Evolutionary conservation across 2,888 invertebrate species (phyloP).

Genomic region (Ctenicera cuprea): DNA sequence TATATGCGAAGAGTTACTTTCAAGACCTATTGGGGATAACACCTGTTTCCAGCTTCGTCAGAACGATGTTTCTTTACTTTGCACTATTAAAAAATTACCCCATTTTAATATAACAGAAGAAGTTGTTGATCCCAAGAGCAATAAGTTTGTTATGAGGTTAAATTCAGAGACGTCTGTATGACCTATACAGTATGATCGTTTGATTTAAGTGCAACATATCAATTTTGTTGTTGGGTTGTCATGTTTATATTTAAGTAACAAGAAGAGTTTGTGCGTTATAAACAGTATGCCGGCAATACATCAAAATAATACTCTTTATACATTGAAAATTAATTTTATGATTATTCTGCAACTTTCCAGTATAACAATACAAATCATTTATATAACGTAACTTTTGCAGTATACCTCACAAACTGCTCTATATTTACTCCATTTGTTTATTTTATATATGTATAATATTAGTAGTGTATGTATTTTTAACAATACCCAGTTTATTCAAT

Average conservation of each 20-base stretch:
- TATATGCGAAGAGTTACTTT: conserved; percentile 93
- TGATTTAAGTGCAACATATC: conserved; percentile 64
- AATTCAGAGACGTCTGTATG: conserved; percentile 98
- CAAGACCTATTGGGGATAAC: conserved; percentile 88
- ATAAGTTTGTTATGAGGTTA: conserved; percentile 93
- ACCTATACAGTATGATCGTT: conserved; percentile 73
- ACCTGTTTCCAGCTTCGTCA: conserved; percentile 94
- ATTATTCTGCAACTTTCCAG: too few species aligned
- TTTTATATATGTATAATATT: not conserved
- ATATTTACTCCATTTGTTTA: not conserved
- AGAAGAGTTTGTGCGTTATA: not conserved
- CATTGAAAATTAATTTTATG: too few species aligned
- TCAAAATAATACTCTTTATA: too few species aligned
- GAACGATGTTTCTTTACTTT: conserved; percentile 93
- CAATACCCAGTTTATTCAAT: not conserved
- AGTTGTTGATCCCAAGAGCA: conserved; percentile 96
- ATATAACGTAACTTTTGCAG: too few species aligned
- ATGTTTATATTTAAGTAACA: conserved; percentile 2
- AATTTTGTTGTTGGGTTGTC: conserved; percentile 6
- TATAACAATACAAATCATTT: too few species aligned
- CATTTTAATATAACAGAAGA: conserved; percentile 97
- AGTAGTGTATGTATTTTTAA: not conserved
- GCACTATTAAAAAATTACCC: conserved; percentile 89
- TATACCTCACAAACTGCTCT: not conserved
- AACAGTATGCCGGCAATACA: too few species aligned